Percentiles rank a stretch among this genome's conserved stretches.
Evolutionary conservation across 1,140 invertebrate genomes (phyloP).

Genomic region (Aphelenchoides fujianensis): DNA sequence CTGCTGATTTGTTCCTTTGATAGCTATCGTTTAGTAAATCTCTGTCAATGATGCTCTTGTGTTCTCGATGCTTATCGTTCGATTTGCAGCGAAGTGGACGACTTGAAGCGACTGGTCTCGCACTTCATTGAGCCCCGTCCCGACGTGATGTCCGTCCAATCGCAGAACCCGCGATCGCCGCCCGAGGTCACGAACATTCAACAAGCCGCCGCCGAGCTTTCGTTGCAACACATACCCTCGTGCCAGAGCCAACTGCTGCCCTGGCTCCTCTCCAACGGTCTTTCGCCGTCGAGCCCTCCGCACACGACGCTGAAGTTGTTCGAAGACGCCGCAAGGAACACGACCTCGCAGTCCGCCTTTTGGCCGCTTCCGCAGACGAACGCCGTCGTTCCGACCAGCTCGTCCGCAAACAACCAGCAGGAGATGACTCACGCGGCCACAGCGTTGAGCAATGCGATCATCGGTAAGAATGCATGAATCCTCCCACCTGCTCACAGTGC

Average conservation of each 20-base stretch:
- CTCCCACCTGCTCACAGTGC: too few relatives aligned
- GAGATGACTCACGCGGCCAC: slow-evolving; percentile 21
- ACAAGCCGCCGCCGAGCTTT: neutral
- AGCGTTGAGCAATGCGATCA: slow-evolving; percentile 13
- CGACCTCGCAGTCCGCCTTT: neutral
- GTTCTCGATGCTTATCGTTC: slow-evolving; percentile 19
- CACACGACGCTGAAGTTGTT: slow-evolving; percentile 17
- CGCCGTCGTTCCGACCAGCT: slow-evolving; percentile 16
- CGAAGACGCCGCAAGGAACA: slow-evolving; percentile 15
- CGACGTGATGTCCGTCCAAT: slow-evolving; percentile 10
- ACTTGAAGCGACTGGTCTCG: slow-evolving; percentile 32
- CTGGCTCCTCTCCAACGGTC: slow-evolving; percentile 22
- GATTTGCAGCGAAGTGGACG: slow-evolving; percentile 39
- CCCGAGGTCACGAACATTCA: slow-evolving; percentile 24
- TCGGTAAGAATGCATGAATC: too few relatives aligned
- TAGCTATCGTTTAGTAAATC: too few relatives aligned
- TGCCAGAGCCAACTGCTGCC: slow-evolving; percentile 21
- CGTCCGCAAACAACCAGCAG: slow-evolving; percentile 15
- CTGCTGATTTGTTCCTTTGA: too few relatives aligned
- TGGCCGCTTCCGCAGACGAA: neutral
- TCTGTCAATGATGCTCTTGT: too few relatives aligned
- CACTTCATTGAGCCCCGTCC: slow-evolving; percentile 8
- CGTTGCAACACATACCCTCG: slow-evolving; percentile 20
- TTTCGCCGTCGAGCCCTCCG: slow-evolving; percentile 11
- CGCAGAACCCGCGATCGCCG: slow-evolving; percentile 25